Conservation (phyloP, 2,888 invertebrate species). For the Masnerella sp. region DNA sequence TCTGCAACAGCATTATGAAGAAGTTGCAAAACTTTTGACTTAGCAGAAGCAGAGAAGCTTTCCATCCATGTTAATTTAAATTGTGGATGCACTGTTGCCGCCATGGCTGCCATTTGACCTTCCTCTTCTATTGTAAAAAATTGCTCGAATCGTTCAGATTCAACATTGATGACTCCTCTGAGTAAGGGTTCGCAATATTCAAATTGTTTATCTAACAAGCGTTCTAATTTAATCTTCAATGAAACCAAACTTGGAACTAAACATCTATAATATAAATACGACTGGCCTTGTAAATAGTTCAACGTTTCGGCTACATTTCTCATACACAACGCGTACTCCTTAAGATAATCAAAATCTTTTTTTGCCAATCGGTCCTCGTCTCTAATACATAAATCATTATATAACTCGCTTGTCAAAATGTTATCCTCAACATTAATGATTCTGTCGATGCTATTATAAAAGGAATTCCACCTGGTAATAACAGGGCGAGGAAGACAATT, state of each 20-base stretch:
- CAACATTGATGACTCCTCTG: not conserved
- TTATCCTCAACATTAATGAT: slow-evolving; percentile 13
- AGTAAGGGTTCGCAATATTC: not conserved
- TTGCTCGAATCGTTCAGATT: not conserved
- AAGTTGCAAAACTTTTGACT: not conserved
- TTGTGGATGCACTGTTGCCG: not conserved
- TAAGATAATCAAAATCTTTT: slow-evolving; percentile 17
- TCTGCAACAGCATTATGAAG: not conserved
- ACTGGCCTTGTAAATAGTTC: slow-evolving; percentile 8
- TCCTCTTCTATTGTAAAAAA: not conserved
- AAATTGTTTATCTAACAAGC: not conserved
- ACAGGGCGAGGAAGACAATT: slow-evolving; percentile 3
- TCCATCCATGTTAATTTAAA: not conserved
- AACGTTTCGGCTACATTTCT: slow-evolving; percentile 5
- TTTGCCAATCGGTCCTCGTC: not conserved
- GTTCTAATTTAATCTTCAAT: not conserved
- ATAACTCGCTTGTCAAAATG: not conserved
- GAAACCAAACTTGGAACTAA: not conserved
- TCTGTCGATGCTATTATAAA: slow-evolving; percentile 5
- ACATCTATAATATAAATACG: not conserved
- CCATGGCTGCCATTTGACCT: not conserved
- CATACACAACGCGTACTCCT: slow-evolving; percentile 23
- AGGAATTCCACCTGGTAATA: slow-evolving; percentile 16
- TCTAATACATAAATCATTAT: not conserved
- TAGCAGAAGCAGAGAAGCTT: not conserved